Percentiles rank a stretch among this genome's conserved stretches.
Conservation (phyloP, 1,140 invertebrate genomes). For the Brachionus calyciflorus region DNA sequence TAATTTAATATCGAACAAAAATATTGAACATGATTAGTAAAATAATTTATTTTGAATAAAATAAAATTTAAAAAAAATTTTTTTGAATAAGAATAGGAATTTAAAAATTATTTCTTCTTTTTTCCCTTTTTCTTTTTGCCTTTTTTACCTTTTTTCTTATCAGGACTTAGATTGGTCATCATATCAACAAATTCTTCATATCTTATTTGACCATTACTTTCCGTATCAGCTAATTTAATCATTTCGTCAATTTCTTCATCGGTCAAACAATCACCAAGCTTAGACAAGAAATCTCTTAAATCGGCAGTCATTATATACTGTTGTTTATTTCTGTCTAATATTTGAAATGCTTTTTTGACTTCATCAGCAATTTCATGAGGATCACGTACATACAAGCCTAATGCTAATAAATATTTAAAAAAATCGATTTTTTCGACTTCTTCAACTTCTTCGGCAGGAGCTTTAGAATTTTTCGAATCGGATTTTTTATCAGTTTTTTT, state of each 20-base stretch:
- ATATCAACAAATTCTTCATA: conserved; percentile 44
- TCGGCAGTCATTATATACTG: conserved; percentile 34
- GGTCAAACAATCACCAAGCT: conserved; percentile 25
- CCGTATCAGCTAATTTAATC: conserved; percentile 33
- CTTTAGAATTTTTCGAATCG: background rate
- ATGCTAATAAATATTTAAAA: conserved; percentile 17
- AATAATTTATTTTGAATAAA: too few species aligned
- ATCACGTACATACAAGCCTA: conserved; percentile 1
- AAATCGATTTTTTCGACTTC: conserved; percentile 40
- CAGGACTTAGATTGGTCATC: conserved; percentile 37
- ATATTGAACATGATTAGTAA: too few species aligned
- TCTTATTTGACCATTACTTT: conserved; percentile 41
- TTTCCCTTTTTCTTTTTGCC: conserved; percentile 29
- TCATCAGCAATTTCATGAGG: conserved; percentile 22
- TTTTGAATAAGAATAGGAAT: background rate
- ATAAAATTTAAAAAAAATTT: too few species aligned
- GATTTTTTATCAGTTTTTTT: conserved; percentile 31
- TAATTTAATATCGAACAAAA: too few species aligned
- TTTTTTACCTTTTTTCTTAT: conserved; percentile 37
- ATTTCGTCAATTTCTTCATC: conserved; percentile 46
- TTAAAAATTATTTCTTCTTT: conserved; percentile 10
- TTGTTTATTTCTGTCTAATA: conserved; percentile 10
- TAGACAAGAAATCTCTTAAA: conserved; percentile 33
- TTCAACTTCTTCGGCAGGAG: conserved; percentile 2
- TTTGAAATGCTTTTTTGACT: conserved; percentile 32